These are phyloP conservation scores for Theristicus caerulescens DNA, from an alignment of 2,113 vertebrate genomes.

Conservation along the genomic window DNA sequence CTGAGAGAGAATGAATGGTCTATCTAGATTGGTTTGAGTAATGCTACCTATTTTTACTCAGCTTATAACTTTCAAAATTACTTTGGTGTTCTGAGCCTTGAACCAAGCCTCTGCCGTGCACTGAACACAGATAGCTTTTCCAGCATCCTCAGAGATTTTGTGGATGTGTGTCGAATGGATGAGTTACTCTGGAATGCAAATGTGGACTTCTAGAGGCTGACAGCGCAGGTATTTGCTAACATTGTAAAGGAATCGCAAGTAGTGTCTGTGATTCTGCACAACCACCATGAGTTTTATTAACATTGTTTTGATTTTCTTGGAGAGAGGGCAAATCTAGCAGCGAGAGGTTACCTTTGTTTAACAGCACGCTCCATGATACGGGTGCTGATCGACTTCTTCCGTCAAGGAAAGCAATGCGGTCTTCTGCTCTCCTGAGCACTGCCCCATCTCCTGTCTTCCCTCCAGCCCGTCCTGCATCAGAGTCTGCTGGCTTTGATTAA, in stretches of 20 bases:
- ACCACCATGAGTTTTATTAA: not conserved
- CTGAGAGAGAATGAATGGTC: not conserved
- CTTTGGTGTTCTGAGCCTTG: not conserved
- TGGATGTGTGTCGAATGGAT: not conserved
- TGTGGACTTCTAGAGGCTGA: not conserved
- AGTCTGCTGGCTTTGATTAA: not conserved
- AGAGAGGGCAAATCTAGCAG: not conserved
- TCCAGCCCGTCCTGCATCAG: accelerated
- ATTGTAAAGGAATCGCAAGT: not conserved
- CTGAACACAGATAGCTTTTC: not conserved
- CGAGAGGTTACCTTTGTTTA: not conserved
- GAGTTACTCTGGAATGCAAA: not conserved
- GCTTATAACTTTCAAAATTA: not conserved
- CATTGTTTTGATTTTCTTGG: not conserved
- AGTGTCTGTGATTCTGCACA: not conserved
- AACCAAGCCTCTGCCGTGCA: not conserved
- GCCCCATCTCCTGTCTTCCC: not conserved
- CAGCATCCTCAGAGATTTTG: not conserved
- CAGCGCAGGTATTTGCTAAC: not conserved
- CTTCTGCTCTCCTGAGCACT: not conserved
- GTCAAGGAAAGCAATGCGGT: accelerated
- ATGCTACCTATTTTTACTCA: not conserved
- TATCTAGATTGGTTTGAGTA: not conserved
- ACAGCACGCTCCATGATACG: accelerated
- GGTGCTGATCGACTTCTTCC: not conserved